A percentile compares a stretch with the other conserved stretches of the same genome.
These are phyloP conservation scores for Maconellicoccus hirsutus DNA, from an alignment of 1,140 invertebrate species.

Conservation along the genomic window DNA sequence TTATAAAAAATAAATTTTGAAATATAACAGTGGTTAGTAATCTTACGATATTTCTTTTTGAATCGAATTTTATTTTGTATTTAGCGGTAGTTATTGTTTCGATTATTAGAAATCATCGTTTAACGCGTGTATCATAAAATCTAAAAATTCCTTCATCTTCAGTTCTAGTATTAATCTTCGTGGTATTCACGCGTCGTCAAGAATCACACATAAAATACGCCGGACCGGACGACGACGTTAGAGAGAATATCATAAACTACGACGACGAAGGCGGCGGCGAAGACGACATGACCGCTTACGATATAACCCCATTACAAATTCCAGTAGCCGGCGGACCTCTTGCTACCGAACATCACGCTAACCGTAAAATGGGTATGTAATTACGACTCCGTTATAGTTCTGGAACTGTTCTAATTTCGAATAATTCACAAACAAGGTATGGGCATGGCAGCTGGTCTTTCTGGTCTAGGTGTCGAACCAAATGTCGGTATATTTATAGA, in stretches of 20 bases:
- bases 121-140: too few relatives aligned
- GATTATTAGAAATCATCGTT: too few relatives aligned
- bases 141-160: too few relatives aligned
- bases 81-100: too few relatives aligned
- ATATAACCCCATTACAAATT: conserved; percentile 91
- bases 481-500: conserved; percentile 95
- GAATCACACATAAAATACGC: conserved; percentile 90
- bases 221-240: conserved; percentile 90
- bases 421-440: too few relatives aligned
- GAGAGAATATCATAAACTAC: conserved; percentile 97
- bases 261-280: conserved; percentile 95
- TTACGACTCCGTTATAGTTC: too few relatives aligned
- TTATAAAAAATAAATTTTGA: too few relatives aligned
- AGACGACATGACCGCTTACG: conserved; percentile 96
- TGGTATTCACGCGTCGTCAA: conserved; percentile 81
- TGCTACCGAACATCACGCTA: conserved; percentile 45
- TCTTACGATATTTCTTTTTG: too few relatives aligned
- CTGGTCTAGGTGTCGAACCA: conserved; percentile 49
- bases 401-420: too few relatives aligned
- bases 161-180: conserved; percentile 89
- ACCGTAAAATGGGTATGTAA: conserved; percentile 10
- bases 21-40: too few relatives aligned
- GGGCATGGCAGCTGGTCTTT: background rate
- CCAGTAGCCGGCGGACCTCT: conserved; percentile 67
- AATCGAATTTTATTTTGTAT: too few relatives aligned